These are phyloP conservation scores for Clavelina lepadiformis DNA, from an alignment of 23 tunicate genomes.

Conservation along the genomic window DNA sequence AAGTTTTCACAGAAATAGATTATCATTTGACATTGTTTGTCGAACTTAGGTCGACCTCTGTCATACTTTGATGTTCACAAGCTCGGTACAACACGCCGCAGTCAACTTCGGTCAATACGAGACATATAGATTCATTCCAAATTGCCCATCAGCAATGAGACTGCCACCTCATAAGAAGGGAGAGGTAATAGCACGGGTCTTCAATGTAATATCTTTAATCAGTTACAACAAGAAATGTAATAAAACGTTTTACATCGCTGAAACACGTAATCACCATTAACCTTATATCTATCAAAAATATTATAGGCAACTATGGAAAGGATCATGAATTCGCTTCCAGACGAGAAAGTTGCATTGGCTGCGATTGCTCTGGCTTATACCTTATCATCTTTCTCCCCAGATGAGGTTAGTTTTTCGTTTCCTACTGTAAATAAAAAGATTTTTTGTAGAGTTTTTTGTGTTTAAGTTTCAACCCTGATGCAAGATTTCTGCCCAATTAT, in stretches of 20 bases:
- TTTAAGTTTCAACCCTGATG: no score
- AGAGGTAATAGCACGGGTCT: no score
- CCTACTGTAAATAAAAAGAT: no score
- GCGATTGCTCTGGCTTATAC: slow-evolving; percentile 15
- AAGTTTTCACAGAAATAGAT: no score
- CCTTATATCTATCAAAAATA: no score
- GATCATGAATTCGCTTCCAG: slow-evolving; percentile 63
- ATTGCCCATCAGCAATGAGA: slow-evolving; percentile 75
- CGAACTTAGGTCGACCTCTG: slow-evolving; percentile 24
- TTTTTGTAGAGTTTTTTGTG: no score
- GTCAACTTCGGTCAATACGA: slow-evolving; percentile 72
- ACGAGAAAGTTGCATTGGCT: slow-evolving; percentile 28
- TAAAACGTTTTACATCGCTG: no score
- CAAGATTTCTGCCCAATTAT: no score
- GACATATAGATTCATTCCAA: slow-evolving; percentile 68
- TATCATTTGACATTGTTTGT: no score
- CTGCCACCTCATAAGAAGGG: slow-evolving; percentile 83
- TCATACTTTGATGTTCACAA: slow-evolving; percentile 35
- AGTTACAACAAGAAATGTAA: no score
- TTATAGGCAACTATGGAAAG: slow-evolving; percentile 39
- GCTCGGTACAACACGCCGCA: slow-evolving; percentile 73
- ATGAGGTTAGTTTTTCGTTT: slow-evolving; percentile 33
- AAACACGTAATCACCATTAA: no score
- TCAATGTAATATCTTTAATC: no score
- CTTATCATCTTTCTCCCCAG: slow-evolving; percentile 34